A percentile compares a stretch with the other conserved stretches of the same genome.
These are phyloP conservation scores for Pristionchus entomophagus DNA, from an alignment of 2,888 invertebrate species.

Conservation along the genomic window DNA sequence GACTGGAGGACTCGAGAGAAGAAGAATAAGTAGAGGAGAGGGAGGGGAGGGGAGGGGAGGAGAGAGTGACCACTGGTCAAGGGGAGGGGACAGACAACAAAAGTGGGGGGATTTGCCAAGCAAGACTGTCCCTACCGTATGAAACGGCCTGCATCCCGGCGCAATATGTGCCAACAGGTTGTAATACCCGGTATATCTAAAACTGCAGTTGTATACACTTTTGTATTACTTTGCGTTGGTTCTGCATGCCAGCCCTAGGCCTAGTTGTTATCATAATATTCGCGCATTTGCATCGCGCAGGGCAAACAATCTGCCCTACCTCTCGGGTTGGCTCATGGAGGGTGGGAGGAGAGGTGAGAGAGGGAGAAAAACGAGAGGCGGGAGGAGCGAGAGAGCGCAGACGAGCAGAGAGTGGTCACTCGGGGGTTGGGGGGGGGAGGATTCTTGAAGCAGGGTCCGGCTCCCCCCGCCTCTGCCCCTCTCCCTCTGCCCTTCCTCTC, in stretches of 20 bases:
- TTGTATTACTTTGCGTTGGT: neutral
- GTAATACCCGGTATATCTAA: no score
- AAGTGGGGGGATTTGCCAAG: constrained; percentile 32
- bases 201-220: no score
- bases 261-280: no score
- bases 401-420: constrained; percentile 11
- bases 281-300: neutral
- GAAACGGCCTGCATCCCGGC: no score
- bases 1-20: constrained; percentile 16
- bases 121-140: neutral
- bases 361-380: neutral
- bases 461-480: neutral
- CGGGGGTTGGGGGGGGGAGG: no score
- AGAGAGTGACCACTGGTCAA: neutral
- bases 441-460: neutral
- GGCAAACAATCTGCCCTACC: neutral
- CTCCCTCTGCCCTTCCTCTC: neutral
- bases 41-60: neutral
- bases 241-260: no score
- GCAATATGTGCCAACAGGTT: neutral
- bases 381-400: constrained; percentile 18
- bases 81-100: constrained; percentile 16
- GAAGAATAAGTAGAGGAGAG: neutral
- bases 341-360: neutral
- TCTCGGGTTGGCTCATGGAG: neutral